Percentiles rank a stretch among this genome's conserved stretches.
These are phyloP conservation scores for Lepilemur ruficaudatus DNA, from an alignment of 2,797 vertebrate species.

Conservation along the genomic window DNA sequence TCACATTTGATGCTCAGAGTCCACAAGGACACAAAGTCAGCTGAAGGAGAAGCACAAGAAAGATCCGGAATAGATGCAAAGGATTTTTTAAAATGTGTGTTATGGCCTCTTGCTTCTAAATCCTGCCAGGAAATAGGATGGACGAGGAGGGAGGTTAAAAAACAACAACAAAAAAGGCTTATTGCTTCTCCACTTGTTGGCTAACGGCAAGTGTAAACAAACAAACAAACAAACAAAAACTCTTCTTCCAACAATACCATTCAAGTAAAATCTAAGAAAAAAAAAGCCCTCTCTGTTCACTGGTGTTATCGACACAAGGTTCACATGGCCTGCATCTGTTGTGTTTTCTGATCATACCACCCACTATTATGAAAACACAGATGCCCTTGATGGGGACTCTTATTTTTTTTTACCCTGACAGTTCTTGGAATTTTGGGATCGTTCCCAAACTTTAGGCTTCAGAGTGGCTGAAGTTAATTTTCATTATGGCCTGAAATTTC, in stretches of 20 bases:
- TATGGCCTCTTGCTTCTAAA: not conserved
- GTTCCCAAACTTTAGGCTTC: not conserved
- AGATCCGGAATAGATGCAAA: not conserved
- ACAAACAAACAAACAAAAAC: not conserved
- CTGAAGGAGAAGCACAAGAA: rapidly evolving
- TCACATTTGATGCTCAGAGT: rapidly evolving
- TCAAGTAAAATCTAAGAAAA: not conserved
- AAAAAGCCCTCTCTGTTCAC: not conserved
- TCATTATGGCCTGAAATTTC: too few relatives aligned
- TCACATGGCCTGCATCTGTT: not conserved
- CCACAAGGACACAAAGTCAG: not conserved
- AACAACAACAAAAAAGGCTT: too few relatives aligned
- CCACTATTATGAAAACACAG: not conserved
- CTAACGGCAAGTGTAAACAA: not conserved
- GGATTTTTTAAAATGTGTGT: not conserved
- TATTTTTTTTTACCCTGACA: not conserved
- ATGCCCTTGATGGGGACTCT: not conserved
- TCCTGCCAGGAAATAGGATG: not conserved
- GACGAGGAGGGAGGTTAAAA: not conserved
- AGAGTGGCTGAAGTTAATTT: not conserved
- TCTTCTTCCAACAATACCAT: not conserved
- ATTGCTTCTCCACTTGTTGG: not conserved
- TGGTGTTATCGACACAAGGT: not conserved
- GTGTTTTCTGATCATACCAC: not conserved
- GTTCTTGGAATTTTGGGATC: not conserved